Evolutionary conservation across 2,797 vertebrate species (phyloP), one percentile per base, ranked within the genome.

Genomic region (Geotrypetes seraphini): DNA sequence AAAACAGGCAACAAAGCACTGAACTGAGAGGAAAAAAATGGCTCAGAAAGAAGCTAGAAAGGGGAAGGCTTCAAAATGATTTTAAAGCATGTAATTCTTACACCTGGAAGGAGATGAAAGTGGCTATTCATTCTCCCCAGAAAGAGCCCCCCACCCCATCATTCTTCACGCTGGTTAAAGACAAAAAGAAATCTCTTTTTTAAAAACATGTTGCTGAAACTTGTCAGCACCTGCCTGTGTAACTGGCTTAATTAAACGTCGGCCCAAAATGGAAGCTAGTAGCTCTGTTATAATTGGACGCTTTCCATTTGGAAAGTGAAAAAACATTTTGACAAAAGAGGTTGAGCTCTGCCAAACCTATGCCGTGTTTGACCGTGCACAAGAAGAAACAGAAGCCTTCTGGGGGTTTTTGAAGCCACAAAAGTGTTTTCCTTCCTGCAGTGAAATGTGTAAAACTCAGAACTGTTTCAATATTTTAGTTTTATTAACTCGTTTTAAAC

Each of bases 191-290:
- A 15, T 63, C 64, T 63, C 74, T n/a, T n/a, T n/a, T n/a, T 74
- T 76, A 72, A 74, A 63, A 75, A 69, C 67, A 62, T 65, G 67
- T 72, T 76, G 75, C 72, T 76, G 71, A 75, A 75, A 72, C 76
- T 72, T 77, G 70, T 77, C 74, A 74, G 62, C 48, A 50, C 69
- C 74, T 80, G 75, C 75, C 69, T 72, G 66, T 67, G 70, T 66
- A 65, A 72, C 73, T 73, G 56, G 74, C 68, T 78, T 82, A 80
- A 79, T 79, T 80, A 82, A 79, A 73, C 63, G 66, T 72, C 55
- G 55, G 75, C 69, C 68, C 74, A 80, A 77, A 78, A 77, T 77
- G 75, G 75, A 77, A 77, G 65, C 47, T 26, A 64, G 69, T 71
- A 67, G 54, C 66, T 63, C 31, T 31, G 63, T 69, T 78, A 71